Conservation (phyloP, 2,113 vertebrate species). For the Choloepus hoffmanni region DNA sequence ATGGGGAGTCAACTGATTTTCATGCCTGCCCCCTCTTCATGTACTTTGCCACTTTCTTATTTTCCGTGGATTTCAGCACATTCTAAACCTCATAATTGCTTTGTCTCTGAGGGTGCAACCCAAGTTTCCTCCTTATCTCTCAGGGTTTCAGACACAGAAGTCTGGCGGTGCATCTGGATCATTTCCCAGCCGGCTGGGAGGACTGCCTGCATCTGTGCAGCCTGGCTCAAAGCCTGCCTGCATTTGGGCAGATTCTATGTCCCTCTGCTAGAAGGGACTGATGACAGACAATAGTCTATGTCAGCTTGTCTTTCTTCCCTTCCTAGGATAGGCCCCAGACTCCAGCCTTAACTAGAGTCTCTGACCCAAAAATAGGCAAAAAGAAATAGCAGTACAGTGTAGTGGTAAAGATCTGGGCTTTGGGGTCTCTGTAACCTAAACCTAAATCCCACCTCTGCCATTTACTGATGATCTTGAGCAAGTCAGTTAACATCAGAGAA, state of each 20-base stretch:
- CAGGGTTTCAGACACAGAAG: slow-evolving; percentile 72
- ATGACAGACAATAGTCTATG: slow-evolving; percentile 44
- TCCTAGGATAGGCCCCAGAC: neutral
- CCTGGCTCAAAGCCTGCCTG: slow-evolving; percentile 69
- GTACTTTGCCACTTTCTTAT: neutral
- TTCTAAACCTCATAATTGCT: slow-evolving; percentile 42
- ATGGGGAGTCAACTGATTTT: slow-evolving; percentile 1
- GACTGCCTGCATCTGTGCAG: slow-evolving; percentile 67
- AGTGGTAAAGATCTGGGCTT: neutral
- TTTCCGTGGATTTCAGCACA: slow-evolving; percentile 50
- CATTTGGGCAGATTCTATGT: slow-evolving; percentile 60
- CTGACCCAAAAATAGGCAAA: slow-evolving; percentile 42
- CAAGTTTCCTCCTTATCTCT: slow-evolving; percentile 62
- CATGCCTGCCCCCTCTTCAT: neutral
- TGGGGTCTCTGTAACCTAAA: neutral
- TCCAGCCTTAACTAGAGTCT: neutral
- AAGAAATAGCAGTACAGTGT: slow-evolving; percentile 5
- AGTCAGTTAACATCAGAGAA: slow-evolving; percentile 56
- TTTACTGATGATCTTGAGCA: slow-evolving; percentile 25
- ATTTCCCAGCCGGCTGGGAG: slow-evolving; percentile 71
- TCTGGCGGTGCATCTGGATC: slow-evolving; percentile 74
- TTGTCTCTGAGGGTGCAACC: slow-evolving; percentile 59
- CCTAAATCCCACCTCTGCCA: slow-evolving; percentile 23
- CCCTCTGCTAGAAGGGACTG: slow-evolving; percentile 33
- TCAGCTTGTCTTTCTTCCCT: slow-evolving; percentile 39